Evolutionary conservation across 1,140 invertebrate genomes (phyloP).

Genomic region (Drosophila ananassae): DNA sequence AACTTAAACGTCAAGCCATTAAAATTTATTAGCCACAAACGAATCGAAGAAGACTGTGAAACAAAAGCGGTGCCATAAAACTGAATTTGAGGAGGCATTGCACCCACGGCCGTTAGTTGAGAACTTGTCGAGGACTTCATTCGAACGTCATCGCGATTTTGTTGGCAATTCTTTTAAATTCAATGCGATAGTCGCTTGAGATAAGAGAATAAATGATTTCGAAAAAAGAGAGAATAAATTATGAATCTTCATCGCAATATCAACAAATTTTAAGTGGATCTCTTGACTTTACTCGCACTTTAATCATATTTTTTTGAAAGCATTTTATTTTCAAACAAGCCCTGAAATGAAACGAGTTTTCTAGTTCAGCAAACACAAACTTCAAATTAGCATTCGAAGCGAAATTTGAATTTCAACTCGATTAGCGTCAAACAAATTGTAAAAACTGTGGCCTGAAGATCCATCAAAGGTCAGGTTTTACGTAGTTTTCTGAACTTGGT

Average conservation of each 20-base stretch:
- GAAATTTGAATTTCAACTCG: slow-evolving; percentile 14
- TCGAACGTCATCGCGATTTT: slow-evolving; percentile 10
- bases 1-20: slow-evolving; percentile 49
- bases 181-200: slow-evolving; percentile 38
- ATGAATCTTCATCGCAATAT: background rate
- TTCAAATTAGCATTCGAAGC: slow-evolving; percentile 41
- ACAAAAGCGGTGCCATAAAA: slow-evolving; percentile 49
- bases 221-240: slow-evolving; percentile 8
- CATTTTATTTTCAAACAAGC: background rate
- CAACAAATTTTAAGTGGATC: background rate
- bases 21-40: slow-evolving; percentile 41
- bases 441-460: slow-evolving; percentile 14
- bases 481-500: slow-evolving; percentile 16
- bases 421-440: slow-evolving; percentile 33
- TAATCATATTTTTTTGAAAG: slow-evolving; percentile 1
- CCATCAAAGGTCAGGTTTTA: slow-evolving; percentile 25
- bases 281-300: background rate
- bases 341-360: slow-evolving; percentile 14
- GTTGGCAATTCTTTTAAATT: slow-evolving; percentile 31
- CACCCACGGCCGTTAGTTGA: slow-evolving; percentile 18
- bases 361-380: slow-evolving; percentile 24
- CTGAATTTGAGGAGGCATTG: slow-evolving; percentile 17
- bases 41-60: slow-evolving; percentile 30
- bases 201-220: slow-evolving; percentile 20
- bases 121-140: slow-evolving; percentile 31